phyloP scores from a whole-genome alignment of 2,797 vertebrate genomes.

The Coilia nasus region DNA sequence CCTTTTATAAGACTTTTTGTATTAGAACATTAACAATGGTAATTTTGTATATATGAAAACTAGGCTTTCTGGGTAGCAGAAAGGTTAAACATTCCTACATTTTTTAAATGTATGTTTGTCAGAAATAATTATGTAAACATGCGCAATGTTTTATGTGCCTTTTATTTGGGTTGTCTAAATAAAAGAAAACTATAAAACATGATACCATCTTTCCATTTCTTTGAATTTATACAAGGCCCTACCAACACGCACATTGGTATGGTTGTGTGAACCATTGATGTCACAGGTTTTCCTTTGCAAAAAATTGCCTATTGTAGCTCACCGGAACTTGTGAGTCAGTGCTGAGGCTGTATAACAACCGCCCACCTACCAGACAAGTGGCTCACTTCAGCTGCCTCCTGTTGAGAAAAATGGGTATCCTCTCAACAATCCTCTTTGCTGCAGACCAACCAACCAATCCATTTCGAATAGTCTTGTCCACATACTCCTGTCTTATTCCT shows the following conservation, averaged over 20 bases:
- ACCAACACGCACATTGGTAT: not conserved
- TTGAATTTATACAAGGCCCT: not conserved
- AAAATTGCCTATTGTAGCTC: not conserved
- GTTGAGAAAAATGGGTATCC: no score
- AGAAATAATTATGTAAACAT: slow-evolving; percentile 99
- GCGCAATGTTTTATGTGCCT: slow-evolving; percentile 98
- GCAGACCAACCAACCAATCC: not conserved
- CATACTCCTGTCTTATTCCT: not conserved
- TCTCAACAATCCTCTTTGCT: not conserved
- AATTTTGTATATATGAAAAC: slow-evolving; percentile 99
- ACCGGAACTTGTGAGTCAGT: not conserved
- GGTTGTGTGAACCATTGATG: not conserved
- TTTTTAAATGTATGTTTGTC: slow-evolving; percentile 97
- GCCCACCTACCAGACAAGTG: not conserved
- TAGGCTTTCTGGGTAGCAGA: slow-evolving; percentile 99
- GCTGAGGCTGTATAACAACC: not conserved
- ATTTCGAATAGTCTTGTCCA: not conserved
- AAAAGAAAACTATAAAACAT: slow-evolving; percentile 89
- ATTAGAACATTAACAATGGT: slow-evolving; percentile 99
- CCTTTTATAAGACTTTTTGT: slow-evolving; percentile 99
- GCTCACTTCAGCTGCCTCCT: not conserved
- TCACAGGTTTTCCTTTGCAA: not conserved
- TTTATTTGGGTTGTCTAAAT: slow-evolving; percentile 99
- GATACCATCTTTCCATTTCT: not conserved
- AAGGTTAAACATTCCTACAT: slow-evolving; percentile 99